These are phyloP conservation scores for Phasia obesa DNA, from an alignment of 2,888 invertebrate species.

Conservation along the genomic window DNA sequence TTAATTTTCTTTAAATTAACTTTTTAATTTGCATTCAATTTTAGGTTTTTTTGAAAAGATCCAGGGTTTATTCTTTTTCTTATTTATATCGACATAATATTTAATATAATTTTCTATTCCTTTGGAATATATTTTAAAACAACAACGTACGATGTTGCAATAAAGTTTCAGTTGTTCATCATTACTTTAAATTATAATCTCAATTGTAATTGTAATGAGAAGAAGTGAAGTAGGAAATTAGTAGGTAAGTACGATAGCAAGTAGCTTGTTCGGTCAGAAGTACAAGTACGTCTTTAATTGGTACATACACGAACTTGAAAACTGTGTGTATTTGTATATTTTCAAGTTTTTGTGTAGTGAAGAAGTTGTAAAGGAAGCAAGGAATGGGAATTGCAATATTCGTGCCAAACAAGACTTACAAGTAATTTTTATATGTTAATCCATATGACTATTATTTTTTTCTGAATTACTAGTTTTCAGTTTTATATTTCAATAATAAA, in stretches of 20 bases:
- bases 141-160: constrained; percentile 31
- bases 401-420: constrained; percentile 51
- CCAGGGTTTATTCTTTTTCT: not conserved
- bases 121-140: not conserved
- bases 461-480: constrained; percentile 24
- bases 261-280: constrained; percentile 34
- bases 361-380: constrained; percentile 6
- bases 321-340: not conserved
- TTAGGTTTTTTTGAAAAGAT: constrained; percentile 9
- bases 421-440: constrained; percentile 57
- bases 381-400: constrained; percentile 13
- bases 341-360: not conserved
- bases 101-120: not conserved
- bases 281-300: constrained; percentile 14
- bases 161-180: constrained; percentile 54
- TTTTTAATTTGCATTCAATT: constrained; percentile 45
- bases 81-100: not conserved
- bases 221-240: constrained; percentile 16
- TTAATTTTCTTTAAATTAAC: constrained; percentile 36
- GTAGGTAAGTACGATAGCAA: constrained; percentile 34
- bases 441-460: constrained; percentile 13
- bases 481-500: constrained; percentile 41
- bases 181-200: constrained; percentile 65
- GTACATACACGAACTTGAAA: not conserved
- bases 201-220: constrained; percentile 58